Evolutionary conservation across 2,888 invertebrate genomes (phyloP).

Genomic region (Digitonthophagus gazella): DNA sequence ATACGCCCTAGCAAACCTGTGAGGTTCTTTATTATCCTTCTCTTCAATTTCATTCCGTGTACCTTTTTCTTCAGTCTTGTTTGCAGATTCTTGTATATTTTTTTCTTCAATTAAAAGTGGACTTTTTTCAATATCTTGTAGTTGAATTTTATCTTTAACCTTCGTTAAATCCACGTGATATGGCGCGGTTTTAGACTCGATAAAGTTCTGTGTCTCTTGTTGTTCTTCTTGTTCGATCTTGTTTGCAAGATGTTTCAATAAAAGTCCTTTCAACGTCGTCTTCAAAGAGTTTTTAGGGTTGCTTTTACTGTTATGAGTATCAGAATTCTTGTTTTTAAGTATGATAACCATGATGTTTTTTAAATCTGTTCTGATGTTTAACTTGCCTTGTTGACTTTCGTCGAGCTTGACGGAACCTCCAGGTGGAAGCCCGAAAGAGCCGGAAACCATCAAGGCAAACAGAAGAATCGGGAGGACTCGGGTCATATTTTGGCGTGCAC

Average conservation of each 20-base stretch:
- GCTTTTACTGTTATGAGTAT: too few relatives aligned
- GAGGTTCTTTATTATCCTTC: slow-evolving; percentile 13
- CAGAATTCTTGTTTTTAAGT: slow-evolving; percentile 43
- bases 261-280: slow-evolving; percentile 30
- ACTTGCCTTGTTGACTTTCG: slow-evolving; percentile 74
- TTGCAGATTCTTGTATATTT: slow-evolving; percentile 37
- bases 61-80: background rate
- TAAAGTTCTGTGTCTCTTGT: slow-evolving; percentile 55
- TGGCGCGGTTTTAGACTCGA: slow-evolving; percentile 65
- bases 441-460: too few relatives aligned
- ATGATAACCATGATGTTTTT: slow-evolving; percentile 73
- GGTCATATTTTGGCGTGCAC: background rate
- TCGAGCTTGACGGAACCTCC: slow-evolving; percentile 52
- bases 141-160: slow-evolving; percentile 41
- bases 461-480: background rate
- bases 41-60: slow-evolving; percentile 4
- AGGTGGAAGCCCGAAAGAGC: background rate
- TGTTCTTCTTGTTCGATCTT: slow-evolving; percentile 30
- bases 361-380: slow-evolving; percentile 69
- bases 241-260: too few relatives aligned
- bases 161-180: slow-evolving; percentile 65
- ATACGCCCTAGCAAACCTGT: slow-evolving; percentile 38
- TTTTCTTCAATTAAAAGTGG: slow-evolving; percentile 40
- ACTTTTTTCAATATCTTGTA: slow-evolving; percentile 25
- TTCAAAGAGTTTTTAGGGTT: slow-evolving; percentile 19